These are phyloP conservation scores for Danio jaintianensis DNA, from an alignment of 2,797 vertebrate genomes.

Conservation along the genomic window DNA sequence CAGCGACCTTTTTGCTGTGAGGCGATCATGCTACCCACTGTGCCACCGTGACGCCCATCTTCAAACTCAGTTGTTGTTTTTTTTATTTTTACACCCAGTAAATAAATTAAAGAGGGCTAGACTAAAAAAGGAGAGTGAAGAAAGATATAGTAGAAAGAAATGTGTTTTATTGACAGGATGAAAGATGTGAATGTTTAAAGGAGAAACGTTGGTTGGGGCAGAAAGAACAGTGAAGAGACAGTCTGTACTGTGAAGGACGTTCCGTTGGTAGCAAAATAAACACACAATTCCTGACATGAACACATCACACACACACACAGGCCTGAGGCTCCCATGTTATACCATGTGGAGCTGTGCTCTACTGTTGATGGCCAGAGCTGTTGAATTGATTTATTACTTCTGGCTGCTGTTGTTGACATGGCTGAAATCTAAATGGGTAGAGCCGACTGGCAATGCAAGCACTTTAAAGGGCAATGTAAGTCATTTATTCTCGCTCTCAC, in stretches of 20 bases:
- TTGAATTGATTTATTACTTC: constrained; percentile 53
- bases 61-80: too few species aligned
- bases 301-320: background rate
- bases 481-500: constrained; percentile 14
- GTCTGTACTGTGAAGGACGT: constrained; percentile 35
- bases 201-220: constrained; percentile 7
- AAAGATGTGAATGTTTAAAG: constrained; percentile 27
- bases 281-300: constrained; percentile 10
- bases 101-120: constrained; percentile 30
- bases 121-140: background rate
- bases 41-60: too few species aligned
- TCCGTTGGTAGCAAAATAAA: constrained; percentile 45
- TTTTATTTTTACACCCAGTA: background rate
- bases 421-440: constrained; percentile 49
- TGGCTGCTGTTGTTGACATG: constrained; percentile 49
- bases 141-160: constrained; percentile 9
- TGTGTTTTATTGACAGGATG: constrained; percentile 34
- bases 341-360: constrained; percentile 42
- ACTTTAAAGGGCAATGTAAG: constrained; percentile 47
- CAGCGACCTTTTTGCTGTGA: too few species aligned
- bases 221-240: background rate
- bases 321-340: constrained; percentile 36
- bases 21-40: too few species aligned
- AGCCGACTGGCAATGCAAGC: constrained; percentile 46
- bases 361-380: constrained; percentile 43